phyloP scores from a whole-genome alignment of 1,140 invertebrate species.

The Caerostris darwini region DNA sequence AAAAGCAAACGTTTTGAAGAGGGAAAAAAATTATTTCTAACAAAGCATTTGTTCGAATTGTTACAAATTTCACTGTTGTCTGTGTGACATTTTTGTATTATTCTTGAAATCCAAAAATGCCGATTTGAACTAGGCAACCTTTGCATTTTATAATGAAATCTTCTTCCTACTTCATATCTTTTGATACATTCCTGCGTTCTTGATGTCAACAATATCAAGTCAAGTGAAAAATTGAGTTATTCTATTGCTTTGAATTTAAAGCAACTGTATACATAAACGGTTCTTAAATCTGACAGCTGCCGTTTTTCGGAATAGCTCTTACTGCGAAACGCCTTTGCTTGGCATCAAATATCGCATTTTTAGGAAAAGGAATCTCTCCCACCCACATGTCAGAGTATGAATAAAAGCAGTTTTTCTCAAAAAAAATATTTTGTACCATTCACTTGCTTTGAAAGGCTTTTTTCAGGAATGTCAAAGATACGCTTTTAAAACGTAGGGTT shows the following conservation, averaged over 20 bases:
- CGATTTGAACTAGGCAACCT: too few species aligned
- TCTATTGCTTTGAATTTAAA: not conserved
- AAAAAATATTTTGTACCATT: not conserved
- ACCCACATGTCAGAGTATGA: not conserved
- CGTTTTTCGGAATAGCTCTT: not conserved
- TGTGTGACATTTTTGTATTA: too few species aligned
- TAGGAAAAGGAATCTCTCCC: not conserved
- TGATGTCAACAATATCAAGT: not conserved
- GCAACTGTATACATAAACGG: not conserved
- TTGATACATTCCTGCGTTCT: too few species aligned
- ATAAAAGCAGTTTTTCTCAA: constrained; percentile 1
- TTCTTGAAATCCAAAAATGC: too few species aligned
- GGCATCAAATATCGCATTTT: not conserved
- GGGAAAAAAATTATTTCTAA: too few species aligned
- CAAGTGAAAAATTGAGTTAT: not conserved
- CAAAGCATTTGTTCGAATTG: too few species aligned
- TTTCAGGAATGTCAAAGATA: not conserved
- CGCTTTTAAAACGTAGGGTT: not conserved
- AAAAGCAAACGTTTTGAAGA: too few species aligned
- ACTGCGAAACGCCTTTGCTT: not conserved
- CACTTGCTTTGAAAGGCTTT: not conserved
- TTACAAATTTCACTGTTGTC: too few species aligned
- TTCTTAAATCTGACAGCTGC: not conserved
- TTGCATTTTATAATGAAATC: too few species aligned
- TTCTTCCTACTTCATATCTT: too few species aligned